A percentile compares a stretch with the other conserved stretches of the same genome.
Conservation (phyloP, 2,113 vertebrate species). For the Catharus bicknelli region DNA sequence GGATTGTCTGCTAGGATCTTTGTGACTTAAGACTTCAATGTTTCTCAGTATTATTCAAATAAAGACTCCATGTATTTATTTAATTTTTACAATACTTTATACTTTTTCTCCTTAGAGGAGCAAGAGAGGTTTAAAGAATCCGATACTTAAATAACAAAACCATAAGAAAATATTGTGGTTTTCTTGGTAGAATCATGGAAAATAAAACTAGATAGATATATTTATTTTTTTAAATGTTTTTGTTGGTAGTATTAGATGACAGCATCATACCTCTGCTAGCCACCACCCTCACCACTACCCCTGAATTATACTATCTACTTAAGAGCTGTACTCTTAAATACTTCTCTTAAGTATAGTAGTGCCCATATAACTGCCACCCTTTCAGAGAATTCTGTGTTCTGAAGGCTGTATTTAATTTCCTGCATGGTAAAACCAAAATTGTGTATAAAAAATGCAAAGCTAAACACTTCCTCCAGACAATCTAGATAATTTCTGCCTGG, state of each 20-base stretch:
- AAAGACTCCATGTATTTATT: not conserved
- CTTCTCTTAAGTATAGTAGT: not conserved
- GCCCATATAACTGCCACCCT: not conserved
- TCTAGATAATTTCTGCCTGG: not conserved
- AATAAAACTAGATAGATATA: not conserved
- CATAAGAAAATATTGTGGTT: not conserved
- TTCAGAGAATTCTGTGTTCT: not conserved
- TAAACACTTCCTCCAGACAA: not conserved
- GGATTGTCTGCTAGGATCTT: not conserved
- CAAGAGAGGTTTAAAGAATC: not conserved
- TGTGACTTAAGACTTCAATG: not conserved
- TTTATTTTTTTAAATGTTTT: not conserved
- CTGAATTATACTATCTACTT: not conserved
- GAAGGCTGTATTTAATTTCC: conserved; percentile 18
- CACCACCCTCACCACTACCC: rapidly evolving
- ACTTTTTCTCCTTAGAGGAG: not conserved
- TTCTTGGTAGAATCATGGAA: not conserved
- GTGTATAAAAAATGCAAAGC: not conserved
- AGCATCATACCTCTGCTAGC: not conserved
- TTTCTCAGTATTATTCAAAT: not conserved
- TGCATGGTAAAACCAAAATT: conserved; percentile 15
- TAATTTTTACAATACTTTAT: not conserved
- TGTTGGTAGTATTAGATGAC: not conserved
- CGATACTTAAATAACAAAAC: not conserved
- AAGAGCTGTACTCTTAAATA: not conserved